These are phyloP conservation scores for Scomber colias DNA, from an alignment of 2,113 vertebrate genomes.

Conservation along the genomic window DNA sequence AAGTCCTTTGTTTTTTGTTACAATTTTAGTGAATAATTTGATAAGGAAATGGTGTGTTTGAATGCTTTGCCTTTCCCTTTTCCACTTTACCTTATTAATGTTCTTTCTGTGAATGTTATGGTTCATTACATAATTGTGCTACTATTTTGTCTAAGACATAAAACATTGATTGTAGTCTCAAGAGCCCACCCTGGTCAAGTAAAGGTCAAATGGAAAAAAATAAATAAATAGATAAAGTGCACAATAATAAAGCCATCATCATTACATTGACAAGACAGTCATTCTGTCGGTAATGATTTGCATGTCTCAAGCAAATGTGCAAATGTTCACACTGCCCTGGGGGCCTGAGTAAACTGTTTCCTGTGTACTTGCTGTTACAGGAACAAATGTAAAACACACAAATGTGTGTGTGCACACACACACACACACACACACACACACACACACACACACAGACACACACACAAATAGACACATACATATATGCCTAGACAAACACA, in stretches of 20 bases:
- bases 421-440: slow-evolving; percentile 9
- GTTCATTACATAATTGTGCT: neutral
- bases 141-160: neutral
- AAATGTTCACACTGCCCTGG: slow-evolving; percentile 10
- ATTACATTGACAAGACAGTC: slow-evolving; percentile 18
- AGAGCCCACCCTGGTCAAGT: neutral
- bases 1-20: neutral
- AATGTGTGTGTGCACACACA: neutral
- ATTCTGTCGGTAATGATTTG: slow-evolving; percentile 20
- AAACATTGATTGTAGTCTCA: neutral
- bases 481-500: neutral
- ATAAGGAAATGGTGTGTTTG: neutral
- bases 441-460: slow-evolving; percentile 13
- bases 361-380: slow-evolving; percentile 3
- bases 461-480: neutral
- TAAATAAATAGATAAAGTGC: slow-evolving; percentile 5
- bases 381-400: slow-evolving; percentile 17
- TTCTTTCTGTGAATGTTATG: neutral
- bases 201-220: slow-evolving; percentile 1
- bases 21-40: neutral
- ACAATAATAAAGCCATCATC: neutral
- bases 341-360: slow-evolving; percentile 23
- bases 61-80: neutral
- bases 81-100: neutral
- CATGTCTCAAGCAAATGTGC: neutral